A percentile compares a stretch with the other conserved stretches of the same genome.
These are phyloP conservation scores for Gambelia wislizenii DNA, from an alignment of 2,797 vertebrate species.

Conservation along the genomic window DNA sequence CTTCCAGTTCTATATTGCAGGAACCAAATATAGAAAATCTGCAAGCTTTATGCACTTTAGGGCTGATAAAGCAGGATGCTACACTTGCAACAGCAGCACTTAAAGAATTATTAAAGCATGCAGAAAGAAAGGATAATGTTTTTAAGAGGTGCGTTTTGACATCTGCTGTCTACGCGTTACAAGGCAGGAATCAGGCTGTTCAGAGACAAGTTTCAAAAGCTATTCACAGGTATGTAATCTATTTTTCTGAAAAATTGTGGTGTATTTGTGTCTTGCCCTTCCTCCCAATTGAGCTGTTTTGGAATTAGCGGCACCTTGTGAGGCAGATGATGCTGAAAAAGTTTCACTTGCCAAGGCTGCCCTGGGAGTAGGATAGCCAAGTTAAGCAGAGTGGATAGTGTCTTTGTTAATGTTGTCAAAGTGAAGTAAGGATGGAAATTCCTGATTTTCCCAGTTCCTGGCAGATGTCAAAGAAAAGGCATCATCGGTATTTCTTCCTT, in stretches of 20 bases:
- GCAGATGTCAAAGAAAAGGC: too few relatives aligned
- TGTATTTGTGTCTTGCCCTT: neutral
- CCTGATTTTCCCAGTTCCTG: too few relatives aligned
- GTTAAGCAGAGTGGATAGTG: neutral
- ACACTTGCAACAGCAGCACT: slow-evolving; percentile 91
- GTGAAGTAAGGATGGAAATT: too few relatives aligned
- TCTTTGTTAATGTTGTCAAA: neutral
- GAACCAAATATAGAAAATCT: slow-evolving; percentile 90
- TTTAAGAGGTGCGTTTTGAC: slow-evolving; percentile 90
- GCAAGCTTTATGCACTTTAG: slow-evolving; percentile 90
- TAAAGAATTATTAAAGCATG: slow-evolving; percentile 89
- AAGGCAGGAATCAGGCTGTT: slow-evolving; percentile 84
- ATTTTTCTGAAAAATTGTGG: neutral
- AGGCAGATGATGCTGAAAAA: neutral
- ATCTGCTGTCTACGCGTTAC: slow-evolving; percentile 86
- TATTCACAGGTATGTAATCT: slow-evolving; percentile 87
- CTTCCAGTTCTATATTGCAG: slow-evolving; percentile 89
- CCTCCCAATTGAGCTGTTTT: neutral
- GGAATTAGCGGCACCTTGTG: neutral
- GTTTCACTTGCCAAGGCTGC: neutral
- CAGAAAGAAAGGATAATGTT: slow-evolving; percentile 66
- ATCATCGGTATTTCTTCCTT: too few relatives aligned
- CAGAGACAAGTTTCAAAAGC: slow-evolving; percentile 90
- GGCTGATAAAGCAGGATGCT: slow-evolving; percentile 87
- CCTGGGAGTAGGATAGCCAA: neutral